These are phyloP conservation scores for Phasianus colchicus DNA, from an alignment of 2,113 vertebrate species.

Conservation along the genomic window DNA sequence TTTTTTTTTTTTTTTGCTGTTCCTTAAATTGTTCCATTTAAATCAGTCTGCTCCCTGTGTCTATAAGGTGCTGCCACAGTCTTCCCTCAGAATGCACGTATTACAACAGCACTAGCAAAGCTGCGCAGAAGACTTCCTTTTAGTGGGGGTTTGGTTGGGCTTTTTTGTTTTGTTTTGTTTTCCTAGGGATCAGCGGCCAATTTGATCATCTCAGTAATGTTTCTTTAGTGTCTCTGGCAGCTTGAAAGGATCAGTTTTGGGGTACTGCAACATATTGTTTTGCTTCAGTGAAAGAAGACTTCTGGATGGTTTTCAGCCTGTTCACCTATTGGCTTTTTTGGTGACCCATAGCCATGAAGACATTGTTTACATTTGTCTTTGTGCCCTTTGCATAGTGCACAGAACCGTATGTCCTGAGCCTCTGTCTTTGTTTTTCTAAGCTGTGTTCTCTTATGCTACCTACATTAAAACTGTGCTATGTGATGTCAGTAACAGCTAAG, in stretches of 20 bases:
- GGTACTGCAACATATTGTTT: conserved; percentile 7
- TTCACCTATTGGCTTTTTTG: neutral
- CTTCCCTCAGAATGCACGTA: neutral
- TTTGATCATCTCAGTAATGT: neutral
- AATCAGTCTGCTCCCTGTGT: neutral
- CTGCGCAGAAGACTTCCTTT: neutral
- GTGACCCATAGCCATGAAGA: neutral
- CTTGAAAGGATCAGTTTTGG: conserved; percentile 18
- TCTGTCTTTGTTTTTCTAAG: neutral
- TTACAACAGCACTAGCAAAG: neutral
- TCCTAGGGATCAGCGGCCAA: neutral
- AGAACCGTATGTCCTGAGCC: neutral
- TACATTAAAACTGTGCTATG: neutral
- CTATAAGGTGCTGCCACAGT: neutral
- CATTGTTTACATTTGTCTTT: neutral
- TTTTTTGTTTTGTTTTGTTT: neutral
- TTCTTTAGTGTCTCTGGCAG: neutral
- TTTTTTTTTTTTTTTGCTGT: neutral
- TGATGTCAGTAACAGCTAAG: neutral
- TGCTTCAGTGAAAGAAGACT: conserved; percentile 1
- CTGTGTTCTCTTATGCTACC: neutral
- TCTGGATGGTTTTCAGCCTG: neutral
- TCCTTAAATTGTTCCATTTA: neutral
- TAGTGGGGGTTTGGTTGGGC: neutral
- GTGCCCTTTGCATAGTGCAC: neutral